Evolutionary conservation across 2,797 vertebrate genomes (phyloP), one percentile per base, ranked within the genome.

Genomic region (Halcyon smyrnensis): DNA sequence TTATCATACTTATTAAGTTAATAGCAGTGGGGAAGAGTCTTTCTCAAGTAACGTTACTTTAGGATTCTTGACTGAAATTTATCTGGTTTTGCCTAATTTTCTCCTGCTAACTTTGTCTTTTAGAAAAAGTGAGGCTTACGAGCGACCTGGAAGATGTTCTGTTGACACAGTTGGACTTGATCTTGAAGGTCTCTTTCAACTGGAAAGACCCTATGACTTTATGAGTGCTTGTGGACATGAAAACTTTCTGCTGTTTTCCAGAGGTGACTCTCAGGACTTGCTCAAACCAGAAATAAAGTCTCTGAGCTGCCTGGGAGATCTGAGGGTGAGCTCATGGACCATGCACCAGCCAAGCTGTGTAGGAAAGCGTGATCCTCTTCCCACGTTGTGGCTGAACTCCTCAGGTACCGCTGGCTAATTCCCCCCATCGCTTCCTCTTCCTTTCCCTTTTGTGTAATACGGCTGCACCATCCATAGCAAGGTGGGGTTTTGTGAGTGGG

Each of bases 261-360:
- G 1, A 23, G 43, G 24, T 5, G 21, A 48, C 3, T 28, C 64
- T 65, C 3, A 3, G 54, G 27, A 16, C 12, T 21, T 21, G 24
- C 39, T 39, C 5, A 28, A 45, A 12, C 13, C 23, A 11, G 32
- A 20, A 9, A 5, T 1, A 0, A 12, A 28, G 2, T 24, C 13
- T 30, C 46, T 34, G 45, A 45, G 28, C 9, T 11, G 43, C 11
- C 7, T 21, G 7, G 4, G 37, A 39, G 51, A 53, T 28, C 48
- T 50, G 37, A 34, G 53, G 1, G 6, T 54, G 36, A 79, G 41
- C 30, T 77, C 1, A 0, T 9, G 27, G 27, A 20, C 50, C 4
- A 0, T 5, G 27, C n/a, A 12, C 16, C 48, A 37, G 48, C 27
- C 1, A 1, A 28, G 37, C 62, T 46, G 46, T 5, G 45, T 23